Base-by-base conservation (phyloP, 2,113 vertebrate genomes). In the Podarcis muralis region DNA sequence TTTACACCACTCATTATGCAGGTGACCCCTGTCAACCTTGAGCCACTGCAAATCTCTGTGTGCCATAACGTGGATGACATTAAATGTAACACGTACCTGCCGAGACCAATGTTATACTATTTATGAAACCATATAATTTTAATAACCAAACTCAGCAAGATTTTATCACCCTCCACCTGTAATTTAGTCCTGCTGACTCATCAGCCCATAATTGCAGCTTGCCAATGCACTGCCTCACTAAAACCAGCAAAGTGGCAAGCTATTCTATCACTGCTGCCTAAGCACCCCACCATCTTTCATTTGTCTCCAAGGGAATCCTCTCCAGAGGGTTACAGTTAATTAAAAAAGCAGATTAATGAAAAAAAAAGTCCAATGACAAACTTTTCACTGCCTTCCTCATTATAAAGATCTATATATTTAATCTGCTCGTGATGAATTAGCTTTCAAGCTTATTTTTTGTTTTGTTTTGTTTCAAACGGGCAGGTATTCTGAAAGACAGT, bases 121-220 rank as follows among this genome's bases (percentile, higher is more conserved):
- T 96, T 96, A 95, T 97, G 93, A 96, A 97, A 96, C 93, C 92
- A 93, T 95, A 94, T 94, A 92, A 96, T 96, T 96, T 94, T 94
- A 95, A 86, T 93, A 95, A 92, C 89, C 95, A 95, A 95, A 96
- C 93, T 97, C 97, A 97, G 97, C 96, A 97, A 96, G 95, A 96
- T 97, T 97, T 96, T 96, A 96, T 92, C 96, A 92, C 93, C 90
- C 89, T 94, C 93, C 95, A 96, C 95, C 95, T 97, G 93, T 94
- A 96, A 96, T 94, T 95, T 90, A 89, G 92, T 92, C 94, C 59
- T 96, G 95, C 95, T 95, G 95, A 96, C 87, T 97, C 95, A 96
- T 92, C 94, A 91, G 83, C 84, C 82, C 81, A 80, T 91, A 93
- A 91, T 92, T 79, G 86, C 25, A 13, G 75, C 69, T 94, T 87